phyloP scores from a whole-genome alignment of 2,113 vertebrate genomes.

The Thunnus maccoyii region DNA sequence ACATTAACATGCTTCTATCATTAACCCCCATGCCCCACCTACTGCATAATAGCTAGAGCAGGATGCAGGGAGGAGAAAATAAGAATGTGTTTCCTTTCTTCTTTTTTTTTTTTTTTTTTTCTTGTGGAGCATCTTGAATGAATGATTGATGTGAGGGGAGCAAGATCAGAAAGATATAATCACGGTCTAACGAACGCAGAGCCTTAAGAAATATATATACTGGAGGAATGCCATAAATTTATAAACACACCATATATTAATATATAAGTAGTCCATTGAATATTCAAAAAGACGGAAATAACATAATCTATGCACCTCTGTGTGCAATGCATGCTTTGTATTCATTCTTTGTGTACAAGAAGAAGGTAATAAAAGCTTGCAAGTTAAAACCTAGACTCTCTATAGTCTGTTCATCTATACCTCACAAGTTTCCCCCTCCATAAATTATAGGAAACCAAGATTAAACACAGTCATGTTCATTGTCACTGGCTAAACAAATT shows the following conservation, averaged over 20 bases:
- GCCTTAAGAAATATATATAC: conserved; percentile 78
- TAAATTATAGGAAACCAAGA: conserved; percentile 47
- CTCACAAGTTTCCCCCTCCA: conserved; percentile 11
- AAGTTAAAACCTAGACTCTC: conserved; percentile 17
- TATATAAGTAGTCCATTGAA: conserved; percentile 76
- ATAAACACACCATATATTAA: conserved; percentile 79
- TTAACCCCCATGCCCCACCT: conserved; percentile 87
- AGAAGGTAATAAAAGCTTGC: conserved; percentile 17
- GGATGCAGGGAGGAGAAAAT: conserved; percentile 83
- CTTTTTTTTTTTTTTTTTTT: conserved; percentile 47
- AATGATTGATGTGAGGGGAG: conserved; percentile 88
- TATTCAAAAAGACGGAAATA: conserved; percentile 73
- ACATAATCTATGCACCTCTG: conserved; percentile 41
- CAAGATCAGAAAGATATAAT: conserved; percentile 82
- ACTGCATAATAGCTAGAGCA: conserved; percentile 85
- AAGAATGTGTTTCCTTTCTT: conserved; percentile 83
- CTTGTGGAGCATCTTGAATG: conserved; percentile 83
- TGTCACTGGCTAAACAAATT: conserved; percentile 75
- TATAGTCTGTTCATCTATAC: conserved; percentile 21
- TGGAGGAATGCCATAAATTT: conserved; percentile 77
- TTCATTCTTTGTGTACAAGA: conserved; percentile 21
- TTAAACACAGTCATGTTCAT: conserved; percentile 69
- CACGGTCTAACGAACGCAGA: conserved; percentile 80
- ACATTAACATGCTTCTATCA: conserved; percentile 92
- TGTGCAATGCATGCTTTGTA: conserved; percentile 24